These are phyloP conservation scores for Gavialis gangeticus DNA, from an alignment of 2,113 vertebrate species.

Conservation along the genomic window DNA sequence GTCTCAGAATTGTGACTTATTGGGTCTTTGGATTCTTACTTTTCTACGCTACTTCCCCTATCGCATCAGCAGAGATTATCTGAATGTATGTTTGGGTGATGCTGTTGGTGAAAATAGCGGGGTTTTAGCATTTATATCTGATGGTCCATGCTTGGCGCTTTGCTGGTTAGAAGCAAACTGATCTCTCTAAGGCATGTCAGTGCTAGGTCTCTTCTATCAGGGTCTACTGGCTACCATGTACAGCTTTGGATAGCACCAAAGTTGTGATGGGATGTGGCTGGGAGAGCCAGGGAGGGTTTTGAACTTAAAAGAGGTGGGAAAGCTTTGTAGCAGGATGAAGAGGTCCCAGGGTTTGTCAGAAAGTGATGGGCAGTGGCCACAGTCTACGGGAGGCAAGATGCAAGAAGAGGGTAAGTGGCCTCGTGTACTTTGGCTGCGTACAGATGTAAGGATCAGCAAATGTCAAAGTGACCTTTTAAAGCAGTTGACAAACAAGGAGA, in stretches of 20 bases:
- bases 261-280: neutral
- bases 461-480: neutral
- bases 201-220: neutral
- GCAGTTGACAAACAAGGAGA: neutral
- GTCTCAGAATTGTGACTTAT: neutral
- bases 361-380: neutral
- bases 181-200: neutral
- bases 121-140: neutral
- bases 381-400: neutral
- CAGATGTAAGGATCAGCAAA: neutral
- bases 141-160: no score
- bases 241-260: neutral
- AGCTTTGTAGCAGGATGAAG: neutral
- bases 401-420: neutral
- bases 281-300: neutral
- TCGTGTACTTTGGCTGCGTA: neutral
- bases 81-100: neutral
- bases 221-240: neutral
- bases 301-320: neutral
- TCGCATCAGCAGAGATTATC: neutral
- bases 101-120: neutral
- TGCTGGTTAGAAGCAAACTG: neutral
- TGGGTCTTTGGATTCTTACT: neutral
- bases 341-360: neutral
- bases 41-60: neutral